These are phyloP conservation scores for Mionectes macconnelli DNA, from an alignment of 2,113 vertebrate genomes.

Conservation along the genomic window DNA sequence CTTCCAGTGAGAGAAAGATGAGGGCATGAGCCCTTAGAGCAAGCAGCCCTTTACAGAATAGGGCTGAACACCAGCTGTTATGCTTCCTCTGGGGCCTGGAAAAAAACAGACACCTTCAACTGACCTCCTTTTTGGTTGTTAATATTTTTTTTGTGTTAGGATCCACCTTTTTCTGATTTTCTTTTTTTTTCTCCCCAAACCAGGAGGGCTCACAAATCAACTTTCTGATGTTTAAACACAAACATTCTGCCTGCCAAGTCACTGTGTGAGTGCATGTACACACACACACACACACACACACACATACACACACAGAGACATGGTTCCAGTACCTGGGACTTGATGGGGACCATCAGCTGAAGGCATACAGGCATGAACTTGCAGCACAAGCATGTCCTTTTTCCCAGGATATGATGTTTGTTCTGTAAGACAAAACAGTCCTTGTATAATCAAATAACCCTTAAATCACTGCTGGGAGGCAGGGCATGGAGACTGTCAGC, in stretches of 20 bases:
- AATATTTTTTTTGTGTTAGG: background rate
- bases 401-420: background rate
- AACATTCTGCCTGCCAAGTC: background rate
- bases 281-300: too few relatives aligned
- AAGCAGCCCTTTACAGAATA: background rate
- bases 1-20: background rate
- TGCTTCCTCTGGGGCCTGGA: background rate
- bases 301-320: background rate
- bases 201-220: background rate
- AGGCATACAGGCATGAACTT: background rate
- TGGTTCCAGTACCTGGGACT: background rate
- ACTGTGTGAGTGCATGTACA: accelerated
- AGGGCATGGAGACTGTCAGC: background rate
- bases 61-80: background rate
- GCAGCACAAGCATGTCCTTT: background rate
- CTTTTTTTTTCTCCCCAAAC: background rate
- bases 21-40: background rate
- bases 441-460: background rate
- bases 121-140: background rate
- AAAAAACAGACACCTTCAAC: background rate
- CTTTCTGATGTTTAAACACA: background rate
- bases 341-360: background rate
- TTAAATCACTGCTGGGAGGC: background rate
- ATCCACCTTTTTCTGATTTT: background rate
- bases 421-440: background rate